These are phyloP conservation scores for Nemurella pictetii DNA, from an alignment of 2,888 invertebrate genomes.

Conservation along the genomic window DNA sequence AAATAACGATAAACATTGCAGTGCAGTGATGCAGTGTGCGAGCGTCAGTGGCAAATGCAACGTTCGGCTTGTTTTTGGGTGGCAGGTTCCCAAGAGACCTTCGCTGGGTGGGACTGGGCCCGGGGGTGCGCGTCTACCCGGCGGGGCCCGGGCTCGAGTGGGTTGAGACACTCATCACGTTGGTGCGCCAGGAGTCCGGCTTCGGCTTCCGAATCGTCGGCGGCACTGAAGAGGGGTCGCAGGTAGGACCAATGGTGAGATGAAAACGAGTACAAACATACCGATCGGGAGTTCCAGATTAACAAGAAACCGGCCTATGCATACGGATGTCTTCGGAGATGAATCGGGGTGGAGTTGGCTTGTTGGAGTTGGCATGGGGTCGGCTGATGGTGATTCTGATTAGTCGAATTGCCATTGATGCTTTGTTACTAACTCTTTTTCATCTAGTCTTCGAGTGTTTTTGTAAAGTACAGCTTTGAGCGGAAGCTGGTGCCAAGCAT, in stretches of 20 bases:
- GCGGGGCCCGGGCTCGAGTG: conserved; percentile 54
- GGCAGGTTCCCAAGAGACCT: conserved; percentile 50
- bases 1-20: no score
- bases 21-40: neutral
- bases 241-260: conserved; percentile 59
- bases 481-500: no score
- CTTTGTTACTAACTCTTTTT: no score
- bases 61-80: no score
- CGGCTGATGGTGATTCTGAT: no score
- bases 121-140: conserved; percentile 39
- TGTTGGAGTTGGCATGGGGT: no score
- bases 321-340: neutral
- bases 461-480: no score
- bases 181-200: conserved; percentile 88
- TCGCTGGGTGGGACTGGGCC: conserved; percentile 42
- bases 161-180: conserved; percentile 74
- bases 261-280: conserved; percentile 14
- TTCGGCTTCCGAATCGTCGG: conserved; percentile 99
- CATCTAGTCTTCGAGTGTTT: no score
- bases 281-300: neutral
- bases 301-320: neutral
- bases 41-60: neutral
- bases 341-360: no score
- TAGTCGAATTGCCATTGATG: no score
- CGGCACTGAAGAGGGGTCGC: conserved; percentile 95